Evolutionary conservation across 2,797 vertebrate species (phyloP).

Genomic region (Rhyacichthys aspro): DNA sequence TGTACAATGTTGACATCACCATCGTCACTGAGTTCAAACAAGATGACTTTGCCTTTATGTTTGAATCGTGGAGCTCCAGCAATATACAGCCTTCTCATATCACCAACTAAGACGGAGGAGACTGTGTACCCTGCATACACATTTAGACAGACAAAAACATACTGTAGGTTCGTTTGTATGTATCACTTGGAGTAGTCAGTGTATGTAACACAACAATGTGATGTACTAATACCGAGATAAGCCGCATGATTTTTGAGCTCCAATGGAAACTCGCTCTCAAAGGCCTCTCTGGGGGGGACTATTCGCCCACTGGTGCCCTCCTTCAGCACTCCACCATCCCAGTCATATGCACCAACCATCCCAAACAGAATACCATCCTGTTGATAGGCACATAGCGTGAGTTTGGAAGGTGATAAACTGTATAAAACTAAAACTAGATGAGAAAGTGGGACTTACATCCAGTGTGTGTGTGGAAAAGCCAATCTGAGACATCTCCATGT

Average conservation of each 20-base stretch:
- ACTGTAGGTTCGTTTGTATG: neutral
- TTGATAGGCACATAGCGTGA: neutral
- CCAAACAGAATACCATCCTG: slow-evolving; percentile 96
- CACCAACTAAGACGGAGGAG: slow-evolving; percentile 85
- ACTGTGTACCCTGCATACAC: slow-evolving; percentile 88
- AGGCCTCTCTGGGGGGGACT: slow-evolving; percentile 82
- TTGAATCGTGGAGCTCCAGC: slow-evolving; percentile 94
- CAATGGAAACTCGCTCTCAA: slow-evolving; percentile 89
- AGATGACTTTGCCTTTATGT: slow-evolving; percentile 95
- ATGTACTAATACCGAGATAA: slow-evolving; percentile 84
- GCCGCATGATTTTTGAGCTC: slow-evolving; percentile 92
- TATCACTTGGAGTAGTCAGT: too few species aligned
- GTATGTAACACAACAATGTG: neutral
- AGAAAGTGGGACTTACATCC: slow-evolving; percentile 78
- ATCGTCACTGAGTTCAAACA: slow-evolving; percentile 85
- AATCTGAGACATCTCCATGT: slow-evolving; percentile 97
- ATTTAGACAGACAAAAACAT: slow-evolving; percentile 10
- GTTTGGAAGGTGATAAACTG: neutral
- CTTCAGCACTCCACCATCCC: slow-evolving; percentile 91
- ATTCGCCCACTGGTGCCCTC: slow-evolving; percentile 77
- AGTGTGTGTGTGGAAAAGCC: slow-evolving; percentile 91
- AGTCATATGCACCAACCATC: slow-evolving; percentile 94
- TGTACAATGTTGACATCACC: slow-evolving; percentile 85
- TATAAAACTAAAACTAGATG: too few species aligned
- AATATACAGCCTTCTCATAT: slow-evolving; percentile 83